Evolutionary conservation across 2,888 invertebrate genomes (phyloP).

Genomic region (Acanthosoma haemorrhoidale): DNA sequence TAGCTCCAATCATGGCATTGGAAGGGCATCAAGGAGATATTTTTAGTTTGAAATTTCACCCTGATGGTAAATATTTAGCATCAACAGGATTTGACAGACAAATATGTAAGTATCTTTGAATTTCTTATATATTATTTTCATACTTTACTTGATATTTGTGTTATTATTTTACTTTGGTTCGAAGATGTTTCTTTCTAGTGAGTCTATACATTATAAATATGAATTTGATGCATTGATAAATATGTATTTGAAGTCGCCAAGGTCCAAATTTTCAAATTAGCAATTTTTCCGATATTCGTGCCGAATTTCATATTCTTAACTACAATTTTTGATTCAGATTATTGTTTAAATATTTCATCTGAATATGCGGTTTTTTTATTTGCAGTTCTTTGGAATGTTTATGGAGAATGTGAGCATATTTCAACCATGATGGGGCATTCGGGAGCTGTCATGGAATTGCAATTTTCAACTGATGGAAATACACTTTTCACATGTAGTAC

Average conservation of each 20-base stretch:
- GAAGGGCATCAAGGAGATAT: conserved; percentile 97
- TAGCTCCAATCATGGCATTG: conserved; percentile 90
- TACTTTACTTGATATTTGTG: no score
- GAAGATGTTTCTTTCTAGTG: no score
- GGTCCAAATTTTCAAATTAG: no score
- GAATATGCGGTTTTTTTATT: neutral
- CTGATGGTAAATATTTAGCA: conserved; percentile 89
- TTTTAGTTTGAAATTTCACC: conserved; percentile 87
- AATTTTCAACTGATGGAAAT: conserved; percentile 78
- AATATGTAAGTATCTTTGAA: conserved; percentile 69
- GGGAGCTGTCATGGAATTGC: conserved; percentile 90
- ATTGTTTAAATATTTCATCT: no score
- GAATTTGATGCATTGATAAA: no score
- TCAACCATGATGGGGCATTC: conserved; percentile 90
- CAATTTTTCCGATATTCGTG: no score
- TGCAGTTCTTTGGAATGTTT: conserved; percentile 88
- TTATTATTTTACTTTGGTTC: no score
- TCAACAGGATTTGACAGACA: conserved; percentile 93
- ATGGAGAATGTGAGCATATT: conserved; percentile 96
- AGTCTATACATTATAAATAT: no score
- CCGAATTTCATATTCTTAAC: no score
- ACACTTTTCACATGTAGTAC: conserved; percentile 86
- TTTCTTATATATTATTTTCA: no score
- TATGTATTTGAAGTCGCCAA: no score
- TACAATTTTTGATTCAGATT: no score